Base-by-base conservation (phyloP, 1,140 invertebrate genomes). In the Drosophila suzukii region DNA sequence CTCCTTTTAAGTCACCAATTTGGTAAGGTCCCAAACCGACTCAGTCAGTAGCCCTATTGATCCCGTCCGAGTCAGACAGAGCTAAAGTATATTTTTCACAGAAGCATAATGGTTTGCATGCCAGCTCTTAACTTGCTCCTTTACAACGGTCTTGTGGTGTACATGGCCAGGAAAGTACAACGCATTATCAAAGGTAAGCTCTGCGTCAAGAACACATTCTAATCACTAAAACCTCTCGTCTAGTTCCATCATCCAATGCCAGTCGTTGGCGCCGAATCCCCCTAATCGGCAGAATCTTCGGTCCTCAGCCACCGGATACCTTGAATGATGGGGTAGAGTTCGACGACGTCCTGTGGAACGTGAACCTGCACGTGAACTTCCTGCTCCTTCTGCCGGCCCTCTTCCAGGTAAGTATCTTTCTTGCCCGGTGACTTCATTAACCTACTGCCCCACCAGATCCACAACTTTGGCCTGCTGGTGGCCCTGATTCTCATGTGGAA, bases 401-500 rank as follows among this genome's bases (percentile, higher is more conserved):
- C 1, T 0, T n/a, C 1, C 32, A 59, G 61, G 75, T 78, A 4
- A n/a, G 27, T 2, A n/a, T 12, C 12, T 10, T 1, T 11, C n/a
- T n/a, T n/a, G 1, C 10, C 12, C 12, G 8, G 15, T n/a, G 6
- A 4, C 6, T 15, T 5, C 4, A 20, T 17, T n/a, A 10, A 34
- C 3, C 10, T 12, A 8, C 6, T 1, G 20, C 2, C 5, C 17
- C 30, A 78, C 46, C 50, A 30, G 49, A 10, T 17, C 8, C 50
- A 17, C 0, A 3, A 36, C 8, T 10, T 49, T 10, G 36, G 15
- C 43, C 12, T 34, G 8, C 11, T 80, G 7, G 0, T 70, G 13
- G 32, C 10, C 0, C 0, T 13, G 0, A 15, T 77, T 4, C 4
- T 62, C 17, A 56, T 62, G 6, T 81, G 75, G 71, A 81, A 78